Base-by-base conservation (phyloP, 2,888 invertebrate species). In the Ypsolopha sequella region DNA sequence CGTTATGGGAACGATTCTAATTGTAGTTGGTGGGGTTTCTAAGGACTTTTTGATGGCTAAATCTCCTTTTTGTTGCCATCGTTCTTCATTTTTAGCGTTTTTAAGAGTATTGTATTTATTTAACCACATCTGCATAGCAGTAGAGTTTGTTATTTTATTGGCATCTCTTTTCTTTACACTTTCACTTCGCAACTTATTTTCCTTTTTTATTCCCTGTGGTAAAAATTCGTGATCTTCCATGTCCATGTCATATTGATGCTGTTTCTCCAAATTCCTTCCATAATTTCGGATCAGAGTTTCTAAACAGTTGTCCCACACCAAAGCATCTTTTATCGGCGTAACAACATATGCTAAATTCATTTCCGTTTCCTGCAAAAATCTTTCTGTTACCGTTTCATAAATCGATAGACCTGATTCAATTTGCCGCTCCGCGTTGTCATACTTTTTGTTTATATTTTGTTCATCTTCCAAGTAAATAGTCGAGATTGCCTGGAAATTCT, bases 401-500 rank as follows among this genome's bases (percentile, higher is more conserved):
- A 58, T 56, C 53, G 59, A 54, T 56, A 54, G 58, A 64, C 65
- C 59, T 59, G 66, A 76, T 68, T 75, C 55, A 51, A 56, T 57
- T 55, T 70, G 72, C 68, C 59, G 68, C 60, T 60, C 62, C 53
- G 57, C 60, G 41, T 13, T 62, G 56, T 64, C 64, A 60, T 65
- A 57, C 64, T 71, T 69, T 73, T 73, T 69, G 58, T 63, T 64
- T 59, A 53, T 58, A 56, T 53, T 54, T 63, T 65, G 66, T 59
- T 68, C 63, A 59, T 68, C 66, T 63, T 63, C 63, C 58, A 61
- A 60, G 70, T 71, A 70, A 79, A 70, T 67, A 65, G 75, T 65
- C 56, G 68, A 73, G 70, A 78, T 81, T 80, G 75, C 69, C 68
- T 70, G 77, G 73, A 74, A 77, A 80, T 82, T 72, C 66, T 73